Evolutionary conservation across 2,797 vertebrate genomes (phyloP), one percentile per base, ranked within the genome.

Genomic region (Neosilurus mollespiculum): DNA sequence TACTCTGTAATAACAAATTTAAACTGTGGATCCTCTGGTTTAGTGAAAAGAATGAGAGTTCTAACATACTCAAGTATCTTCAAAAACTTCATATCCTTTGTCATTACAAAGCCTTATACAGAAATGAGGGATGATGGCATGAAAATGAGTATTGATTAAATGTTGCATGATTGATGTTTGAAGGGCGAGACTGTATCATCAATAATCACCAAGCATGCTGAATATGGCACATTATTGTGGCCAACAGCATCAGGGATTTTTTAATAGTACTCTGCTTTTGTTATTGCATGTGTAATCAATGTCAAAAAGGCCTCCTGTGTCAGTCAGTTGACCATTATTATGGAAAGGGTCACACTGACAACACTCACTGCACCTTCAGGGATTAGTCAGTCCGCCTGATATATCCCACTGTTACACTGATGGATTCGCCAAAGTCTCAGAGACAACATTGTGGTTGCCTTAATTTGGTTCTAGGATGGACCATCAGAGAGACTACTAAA

Each of bases 121-220:
- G 53, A 86, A 67, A 84, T 30, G 72, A 76, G 75, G 51, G 61
- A 85, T 67, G 81, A 85, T 51, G 6, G 16, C 69, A 86, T 85
- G 79, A 79, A 87, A 86, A 87, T 85, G 34, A 82, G 65, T 73
- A 87, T 87, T 85, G 86, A 88, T 87, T 84, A 83, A 72, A 62
- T 66, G 26, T 64, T 53, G 64, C 65, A 80, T 87, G 78, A 87
- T 82, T 78, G 75, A 83, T 80, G 72, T 49, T 54, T 86, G 59
- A 79, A 72, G 76, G 78, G 78, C 84, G 26, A 64, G 22, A 62
- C 78, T 66, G 83, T 30, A 62, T 69, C 79, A 77, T 83, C 7
- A 75, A 24, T 59, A 72, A 82, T 16, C 20, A 51, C 22, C 53
- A 37, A 51, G 4, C 16, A 62, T 66, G 67, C 18, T 66, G 51